Base-by-base conservation (phyloP, 2,888 invertebrate genomes). In the Caradrina kadenii region DNA sequence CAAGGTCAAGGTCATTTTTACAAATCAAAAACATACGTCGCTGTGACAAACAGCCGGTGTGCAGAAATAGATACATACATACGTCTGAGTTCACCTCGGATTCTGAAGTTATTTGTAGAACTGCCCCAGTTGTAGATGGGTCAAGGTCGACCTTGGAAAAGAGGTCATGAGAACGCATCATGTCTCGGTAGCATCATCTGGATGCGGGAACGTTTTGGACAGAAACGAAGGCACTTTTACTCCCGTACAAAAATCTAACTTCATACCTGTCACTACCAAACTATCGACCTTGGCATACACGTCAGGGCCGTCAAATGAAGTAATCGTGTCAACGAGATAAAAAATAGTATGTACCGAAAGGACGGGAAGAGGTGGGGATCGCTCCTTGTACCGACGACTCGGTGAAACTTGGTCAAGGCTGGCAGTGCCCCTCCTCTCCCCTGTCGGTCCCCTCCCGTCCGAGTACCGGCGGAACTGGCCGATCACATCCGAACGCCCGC, bases 1-100 rank as follows among this genome's bases (percentile, higher is more conserved):
- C 95, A 96, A 95, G 95, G 95, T 96, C 95, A 95, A 95, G 95
- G 95, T 94, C 95, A 95, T 93, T 94, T 93, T 94, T 94, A 95
- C 94, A 94, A 95, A 94, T 94, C 92, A 94, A 94, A 94, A 93
- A 91, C 91, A 93, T 88, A 90, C 88, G 89, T 90, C 87, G 90
- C 85, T 72, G 91, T 91, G 94, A 94, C 93, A 94, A 92, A 92
- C 90, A 92, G 84, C 85, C 87, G 86, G 88, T 85, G 91, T 83
- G 89, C 92, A 92, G 88, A 93, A 94, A 94, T 94, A 94, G 92
- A 92, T 84, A 88, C 87, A 92, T 84, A 88, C 87, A 83, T 86
- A 87, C 88, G 90, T 90, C 83, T 88, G 87, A 90, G 89, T 92
- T 94, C 91, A 92, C 91, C 92, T 94, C 90, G 90, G 90, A 91